Base-by-base conservation (phyloP, 2,797 vertebrate species). In the Argya squamiceps region DNA sequence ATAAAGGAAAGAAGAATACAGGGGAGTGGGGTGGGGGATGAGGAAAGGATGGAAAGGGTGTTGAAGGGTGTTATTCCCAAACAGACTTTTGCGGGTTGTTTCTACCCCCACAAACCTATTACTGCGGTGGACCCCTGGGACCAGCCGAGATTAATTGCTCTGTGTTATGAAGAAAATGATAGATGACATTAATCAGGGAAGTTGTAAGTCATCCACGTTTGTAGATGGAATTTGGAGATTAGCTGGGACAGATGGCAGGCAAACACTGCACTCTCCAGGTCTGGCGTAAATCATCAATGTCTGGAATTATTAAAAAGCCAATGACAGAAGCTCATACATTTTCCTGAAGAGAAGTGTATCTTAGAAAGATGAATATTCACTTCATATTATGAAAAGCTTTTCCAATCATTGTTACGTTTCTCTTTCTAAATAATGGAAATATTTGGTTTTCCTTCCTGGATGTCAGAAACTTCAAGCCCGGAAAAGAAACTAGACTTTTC, bases 141-240 rank as follows among this genome's bases (percentile, higher is more conserved):
- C 30, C 15, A 53, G 78, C 52, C 5, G 46, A 94, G 71, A 95
- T 95, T 88, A 95, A 95, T 95, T 96, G 74, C 52, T 46, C 27
- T 37, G 49, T 73, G 71, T 93, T 87, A 70, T 27, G 39, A 89
- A 68, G 83, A 94, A 96, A 88, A 91, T 76, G 69, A 96, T 70
- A 91, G 81, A 88, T 80, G 91, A 23, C 92, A 63, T 77, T 96
- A 91, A 97, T 95, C 80, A 95, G 83, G 43, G 84, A 59, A 91
- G 89, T 21, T 88, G 53, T 73, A 85, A 70, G 27, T 91, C 65
- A 73, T 70, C 67, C 13, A 30, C 78, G 30, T 74, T 74, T 36
- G 79, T 56, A 92, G 92, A 65, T 88, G 96, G 70, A 47, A 87
- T 79, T 59, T 58, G 20, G 65, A 92, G 89, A 92, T 95, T 88